Conservation (phyloP, 2,797 vertebrate species). For the Amblyraja radiata region DNA sequence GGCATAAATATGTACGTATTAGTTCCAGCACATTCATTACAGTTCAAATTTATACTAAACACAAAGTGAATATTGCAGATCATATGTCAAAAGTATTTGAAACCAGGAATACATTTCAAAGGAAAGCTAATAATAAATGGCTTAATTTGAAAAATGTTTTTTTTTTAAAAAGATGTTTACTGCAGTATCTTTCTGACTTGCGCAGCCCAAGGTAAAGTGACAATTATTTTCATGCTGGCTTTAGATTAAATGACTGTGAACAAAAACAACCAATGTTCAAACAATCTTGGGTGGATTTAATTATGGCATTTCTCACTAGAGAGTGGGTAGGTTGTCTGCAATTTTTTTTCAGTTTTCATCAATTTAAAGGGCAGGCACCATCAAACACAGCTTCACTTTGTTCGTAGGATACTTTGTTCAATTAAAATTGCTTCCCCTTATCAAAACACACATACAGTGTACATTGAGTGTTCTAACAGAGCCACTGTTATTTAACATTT, state of each 20-base stretch:
- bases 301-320: not conserved
- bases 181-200: not conserved
- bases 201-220: not conserved
- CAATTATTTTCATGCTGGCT: too few species aligned
- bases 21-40: not conserved
- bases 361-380: not conserved
- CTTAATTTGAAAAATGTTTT: not conserved
- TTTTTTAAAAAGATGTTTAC: not conserved
- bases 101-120: not conserved
- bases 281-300: not conserved
- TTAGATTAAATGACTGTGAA: not conserved
- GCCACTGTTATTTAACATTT: not conserved
- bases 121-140: not conserved
- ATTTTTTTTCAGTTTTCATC: not conserved
- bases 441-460: not conserved
- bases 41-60: not conserved
- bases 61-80: not conserved
- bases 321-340: not conserved
- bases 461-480: not conserved
- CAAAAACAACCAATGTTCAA: not conserved
- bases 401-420: not conserved
- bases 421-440: too few species aligned
- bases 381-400: not conserved
- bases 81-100: not conserved
- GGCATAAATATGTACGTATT: not conserved